Conservation (phyloP, 2,888 invertebrate genomes). For the Athetis lepigone region DNA sequence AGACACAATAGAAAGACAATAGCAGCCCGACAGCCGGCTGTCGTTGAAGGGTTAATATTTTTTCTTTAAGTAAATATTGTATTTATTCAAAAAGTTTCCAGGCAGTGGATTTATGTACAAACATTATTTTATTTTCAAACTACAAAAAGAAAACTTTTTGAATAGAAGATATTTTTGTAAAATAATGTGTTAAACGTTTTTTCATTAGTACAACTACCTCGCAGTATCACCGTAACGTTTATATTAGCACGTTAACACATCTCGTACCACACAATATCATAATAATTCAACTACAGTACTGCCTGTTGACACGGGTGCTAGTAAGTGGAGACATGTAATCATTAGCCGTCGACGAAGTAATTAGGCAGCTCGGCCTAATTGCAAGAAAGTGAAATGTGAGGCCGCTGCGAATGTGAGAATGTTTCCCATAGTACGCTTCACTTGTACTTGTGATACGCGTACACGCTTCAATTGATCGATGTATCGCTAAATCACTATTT, state of each 20-base stretch:
- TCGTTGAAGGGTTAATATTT: too few species aligned
- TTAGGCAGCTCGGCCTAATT: slow-evolving; percentile 69
- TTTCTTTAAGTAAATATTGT: too few species aligned
- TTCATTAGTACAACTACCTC: too few species aligned
- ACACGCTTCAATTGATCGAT: slow-evolving; percentile 21
- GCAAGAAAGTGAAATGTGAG: slow-evolving; percentile 79
- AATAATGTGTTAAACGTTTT: too few species aligned
- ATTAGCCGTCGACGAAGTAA: slow-evolving; percentile 65
- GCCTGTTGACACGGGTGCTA: slow-evolving; percentile 37
- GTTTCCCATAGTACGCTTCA: slow-evolving; percentile 68
- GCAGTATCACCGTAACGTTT: background rate
- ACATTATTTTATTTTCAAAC: too few species aligned
- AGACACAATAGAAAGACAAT: too few species aligned
- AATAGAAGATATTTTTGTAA: too few species aligned
- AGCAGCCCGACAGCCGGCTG: too few species aligned
- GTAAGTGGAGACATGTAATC: slow-evolving; percentile 68
- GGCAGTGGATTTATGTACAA: too few species aligned
- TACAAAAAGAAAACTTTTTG: too few species aligned
- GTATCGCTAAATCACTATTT: slow-evolving; percentile 32
- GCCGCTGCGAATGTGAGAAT: slow-evolving; percentile 58
- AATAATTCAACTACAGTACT: slow-evolving; percentile 29
- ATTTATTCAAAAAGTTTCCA: too few species aligned
- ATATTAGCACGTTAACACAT: slow-evolving; percentile 1
- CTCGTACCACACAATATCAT: slow-evolving; percentile 15
- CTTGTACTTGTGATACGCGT: slow-evolving; percentile 25